Conservation (phyloP, 92 coral and sea anemone genomes). For the Porites cylindrica region DNA sequence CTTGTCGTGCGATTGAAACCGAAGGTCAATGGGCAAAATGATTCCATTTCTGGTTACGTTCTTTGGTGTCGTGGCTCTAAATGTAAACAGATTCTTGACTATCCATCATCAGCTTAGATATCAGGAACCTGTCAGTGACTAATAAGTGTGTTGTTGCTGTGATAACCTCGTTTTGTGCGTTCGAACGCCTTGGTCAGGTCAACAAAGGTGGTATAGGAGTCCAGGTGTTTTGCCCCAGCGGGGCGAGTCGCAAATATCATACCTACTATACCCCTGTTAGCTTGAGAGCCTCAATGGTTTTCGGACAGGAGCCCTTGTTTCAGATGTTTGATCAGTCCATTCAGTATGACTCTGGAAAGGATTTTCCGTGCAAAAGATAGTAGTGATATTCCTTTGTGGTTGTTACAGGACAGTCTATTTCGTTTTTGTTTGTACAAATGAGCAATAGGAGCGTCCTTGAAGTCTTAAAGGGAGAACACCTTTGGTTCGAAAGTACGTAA, state of each 20-base stretch:
- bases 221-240: slow-evolving; percentile 6
- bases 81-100: not conserved
- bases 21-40: too few species aligned
- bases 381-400: slow-evolving; percentile 50
- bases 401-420: slow-evolving; percentile 50
- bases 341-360: slow-evolving; percentile 42
- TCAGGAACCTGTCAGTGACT: not conserved
- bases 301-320: slow-evolving; percentile 40
- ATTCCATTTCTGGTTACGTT: not conserved
- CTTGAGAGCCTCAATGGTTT: slow-evolving; percentile 47
- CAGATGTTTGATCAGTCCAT: slow-evolving; percentile 14
- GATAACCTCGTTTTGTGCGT: not conserved
- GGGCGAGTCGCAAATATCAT: slow-evolving; percentile 51
- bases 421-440: slow-evolving; percentile 13
- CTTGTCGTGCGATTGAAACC: not conserved
- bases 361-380: slow-evolving; percentile 52
- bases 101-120: not conserved
- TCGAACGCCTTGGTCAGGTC: slow-evolving; percentile 44
- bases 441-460: slow-evolving; percentile 43
- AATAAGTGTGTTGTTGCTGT: not conserved
- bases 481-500: not conserved
- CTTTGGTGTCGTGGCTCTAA: not conserved
- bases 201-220: slow-evolving; percentile 45
- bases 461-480: slow-evolving; percentile 20
- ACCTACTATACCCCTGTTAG: slow-evolving; percentile 37